Evolutionary conservation across 37 sponge, comb jelly and placozoan genomes (phyloP).

Genomic region (Lycopodina hypogea): DNA sequence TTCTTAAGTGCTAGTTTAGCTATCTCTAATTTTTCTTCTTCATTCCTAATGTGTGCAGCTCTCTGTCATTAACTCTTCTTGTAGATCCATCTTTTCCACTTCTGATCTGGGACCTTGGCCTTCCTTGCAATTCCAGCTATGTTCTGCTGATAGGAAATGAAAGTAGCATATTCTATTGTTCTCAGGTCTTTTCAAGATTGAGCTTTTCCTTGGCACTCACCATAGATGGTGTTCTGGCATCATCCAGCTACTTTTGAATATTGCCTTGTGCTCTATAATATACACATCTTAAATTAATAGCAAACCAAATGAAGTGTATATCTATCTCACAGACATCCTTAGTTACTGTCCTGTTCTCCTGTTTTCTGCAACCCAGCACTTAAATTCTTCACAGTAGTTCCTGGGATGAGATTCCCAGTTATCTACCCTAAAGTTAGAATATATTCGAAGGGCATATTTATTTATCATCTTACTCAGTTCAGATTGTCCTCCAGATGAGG

Average conservation of each 20-base stretch:
- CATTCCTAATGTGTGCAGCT: background rate
- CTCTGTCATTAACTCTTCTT: background rate
- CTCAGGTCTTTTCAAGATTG: conserved; percentile 21
- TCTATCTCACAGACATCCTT: background rate
- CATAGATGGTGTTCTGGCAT: conserved; percentile 11
- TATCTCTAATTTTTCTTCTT: background rate
- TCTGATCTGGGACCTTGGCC: background rate
- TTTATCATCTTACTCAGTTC: no score
- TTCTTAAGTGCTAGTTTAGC: background rate
- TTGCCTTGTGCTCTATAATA: conserved; percentile 75
- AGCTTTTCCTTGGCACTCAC: conserved; percentile 43
- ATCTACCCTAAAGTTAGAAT: conserved; percentile 87
- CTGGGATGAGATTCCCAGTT: conserved; percentile 92
- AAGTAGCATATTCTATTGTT: conserved; percentile 46
- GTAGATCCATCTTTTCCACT: background rate
- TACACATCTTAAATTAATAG: background rate
- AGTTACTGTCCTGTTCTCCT: conserved; percentile 80
- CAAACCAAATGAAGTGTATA: background rate
- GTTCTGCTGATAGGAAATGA: conserved; percentile 44
- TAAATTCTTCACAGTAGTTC: conserved; percentile 86
- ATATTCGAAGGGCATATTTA: no score
- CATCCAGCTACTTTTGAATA: conserved; percentile 58
- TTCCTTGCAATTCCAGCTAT: conserved; percentile 4
- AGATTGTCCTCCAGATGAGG: no score
- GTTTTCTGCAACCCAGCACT: conserved; percentile 94